Base-by-base conservation (phyloP, 1,140 invertebrate species). In the Rhagoletis pomonella region DNA sequence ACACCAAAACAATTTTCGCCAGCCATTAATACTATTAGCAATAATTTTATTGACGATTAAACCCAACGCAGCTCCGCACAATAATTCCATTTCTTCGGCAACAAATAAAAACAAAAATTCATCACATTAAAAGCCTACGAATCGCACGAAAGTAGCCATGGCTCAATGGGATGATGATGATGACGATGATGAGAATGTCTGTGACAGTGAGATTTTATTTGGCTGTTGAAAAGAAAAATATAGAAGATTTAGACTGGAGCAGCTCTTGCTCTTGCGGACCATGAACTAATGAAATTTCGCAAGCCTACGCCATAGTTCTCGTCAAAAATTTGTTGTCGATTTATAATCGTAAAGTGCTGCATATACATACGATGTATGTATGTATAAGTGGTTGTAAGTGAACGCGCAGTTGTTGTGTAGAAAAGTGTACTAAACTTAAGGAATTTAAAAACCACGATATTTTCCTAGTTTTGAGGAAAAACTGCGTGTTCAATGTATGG, bases 261-360 rank as follows among this genome's bases (percentile, higher is more conserved):
- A 81, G 73, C 73, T 58, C 29, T 29, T 29, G 73, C 47, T 29
- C 47, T n/a, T 81, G 19, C 6, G 14, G 55, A 10, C 47, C 47
- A 47, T 47, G 17, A 14, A 19, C 19, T 81, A 81, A 29, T 67
- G 14, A 50, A 50, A 55, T 10, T 77, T n/a, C 50, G 19, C 50
- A 6, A 29, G 73, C 19, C 50, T 29, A 50, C 47, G 50, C 9
- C 14, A 47, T 7, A 29, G 69, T 17, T 5, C 44, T 81, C 19
- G 47, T 19, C 73, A 55, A 81, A 81, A 29, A 60, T 81, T 87
- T 88, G 87, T 89, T 89, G 89, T 81, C 90, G 89, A 88, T 87
- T 89, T 90, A 91, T 89, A 91, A 88, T 90, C 89, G 89, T 91
- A 89, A 91, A 91, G 90, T 65, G 81, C 89, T 0, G 29, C 29